Base-by-base conservation (phyloP, 1,140 invertebrate genomes). In the Scaptomyza pallida region DNA sequence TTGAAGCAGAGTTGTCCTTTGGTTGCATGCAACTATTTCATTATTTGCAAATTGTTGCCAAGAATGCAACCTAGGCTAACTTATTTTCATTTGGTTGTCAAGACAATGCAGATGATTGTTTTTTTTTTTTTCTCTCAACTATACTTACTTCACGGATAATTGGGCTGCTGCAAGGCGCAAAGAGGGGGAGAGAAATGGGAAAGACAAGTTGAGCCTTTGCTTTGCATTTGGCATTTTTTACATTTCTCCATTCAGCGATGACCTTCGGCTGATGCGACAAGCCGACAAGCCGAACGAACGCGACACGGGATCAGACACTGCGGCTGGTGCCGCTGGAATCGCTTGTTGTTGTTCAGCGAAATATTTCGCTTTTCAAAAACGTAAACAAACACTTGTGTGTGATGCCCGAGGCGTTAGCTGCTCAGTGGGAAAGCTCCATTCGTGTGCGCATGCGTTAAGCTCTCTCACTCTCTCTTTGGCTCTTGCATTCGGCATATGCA, bases 301-400 rank as follows among this genome's bases (percentile, higher is more conserved):
- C 23, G 6, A 26, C 23, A 26, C 23, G 40, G 48, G 15, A 16
- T 43, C 54, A 16, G 40, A 41, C 52, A 41, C 19, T 40, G 51
- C 35, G 35, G 21, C 43, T 41, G n/a, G 33, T 35, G 50, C 40
- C 17, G 50, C 40, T 13, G 30, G 19, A 41, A 17, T 41, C 33
- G 16, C n/a, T n/a, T n/a, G n/a, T n/a, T n/a, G n/a, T 8, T 12
- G 10, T 26, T 26, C 37, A 9, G 52, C 44, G 60, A 72, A 57
- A 59, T 43, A 54, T 33, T 15, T 5, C 33, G 3, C 12, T n/a
- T n/a, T 37, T 65, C n/a, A 71, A 81, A 85, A 85, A 85, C 77
- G 81, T 85, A 85, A 85, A 85, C 81, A 85, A 85, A 85, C 81
- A 85, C 82, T 85, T 86, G 40, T 43, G 81, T 70, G 81, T 70